Conservation (phyloP, 2,888 invertebrate genomes). For the Proisotoma minuta region DNA sequence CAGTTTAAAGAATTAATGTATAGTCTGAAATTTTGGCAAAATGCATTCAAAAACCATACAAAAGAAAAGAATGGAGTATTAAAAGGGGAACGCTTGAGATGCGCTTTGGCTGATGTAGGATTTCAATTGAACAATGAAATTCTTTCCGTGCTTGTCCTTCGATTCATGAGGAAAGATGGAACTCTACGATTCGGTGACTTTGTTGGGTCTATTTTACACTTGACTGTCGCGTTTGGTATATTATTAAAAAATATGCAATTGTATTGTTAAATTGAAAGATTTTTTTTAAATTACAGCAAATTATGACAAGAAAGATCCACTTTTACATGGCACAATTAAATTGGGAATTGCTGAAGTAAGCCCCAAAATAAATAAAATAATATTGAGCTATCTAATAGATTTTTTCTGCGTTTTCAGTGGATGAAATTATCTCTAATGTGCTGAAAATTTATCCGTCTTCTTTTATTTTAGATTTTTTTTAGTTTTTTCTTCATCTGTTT, state of each 20-base stretch:
- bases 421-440: constrained; percentile 49
- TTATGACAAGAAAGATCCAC: constrained; percentile 71
- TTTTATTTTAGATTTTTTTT: not conserved
- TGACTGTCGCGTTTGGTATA: constrained; percentile 83
- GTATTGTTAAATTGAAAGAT: not conserved
- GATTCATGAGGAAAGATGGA: constrained; percentile 89
- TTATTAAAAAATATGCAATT: constrained; percentile 29
- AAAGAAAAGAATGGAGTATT: constrained; percentile 86
- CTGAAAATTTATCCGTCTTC: constrained; percentile 23
- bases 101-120: constrained; percentile 78
- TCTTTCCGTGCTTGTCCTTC: constrained; percentile 71
- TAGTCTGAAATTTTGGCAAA: constrained; percentile 77
- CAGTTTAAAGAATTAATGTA: constrained; percentile 90
- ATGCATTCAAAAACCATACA: constrained; percentile 81
- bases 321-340: constrained; percentile 75
- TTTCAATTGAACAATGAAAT: constrained; percentile 81
- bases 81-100: constrained; percentile 75
- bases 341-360: constrained; percentile 58
- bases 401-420: constrained; percentile 47
- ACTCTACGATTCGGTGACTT: constrained; percentile 87
- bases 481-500: not conserved
- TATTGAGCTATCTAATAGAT: not conserved
- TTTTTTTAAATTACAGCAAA: constrained; percentile 54
- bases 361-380: not conserved
- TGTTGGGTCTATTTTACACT: constrained; percentile 79